Conservation (phyloP, 2,888 invertebrate species). For the Trissoscelio sp. region DNA sequence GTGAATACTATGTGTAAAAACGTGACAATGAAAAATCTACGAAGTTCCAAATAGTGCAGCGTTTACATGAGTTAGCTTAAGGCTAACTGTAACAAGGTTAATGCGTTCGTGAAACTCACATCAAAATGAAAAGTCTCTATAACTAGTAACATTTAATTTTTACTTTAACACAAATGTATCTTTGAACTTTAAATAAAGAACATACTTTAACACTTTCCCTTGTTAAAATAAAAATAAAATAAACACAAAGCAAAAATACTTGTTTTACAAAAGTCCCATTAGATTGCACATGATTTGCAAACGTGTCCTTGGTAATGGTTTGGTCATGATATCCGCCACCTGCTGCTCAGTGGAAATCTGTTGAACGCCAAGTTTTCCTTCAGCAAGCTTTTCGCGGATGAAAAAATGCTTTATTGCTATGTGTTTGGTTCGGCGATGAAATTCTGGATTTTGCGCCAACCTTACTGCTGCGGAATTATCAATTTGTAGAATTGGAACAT, state of each 20-base stretch:
- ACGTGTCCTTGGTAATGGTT: slow-evolving; percentile 65
- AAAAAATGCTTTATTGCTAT: slow-evolving; percentile 74
- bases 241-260: slow-evolving; percentile 8
- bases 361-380: slow-evolving; percentile 67
- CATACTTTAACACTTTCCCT: slow-evolving; percentile 59
- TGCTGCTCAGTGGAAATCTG: slow-evolving; percentile 72
- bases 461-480: slow-evolving; percentile 75
- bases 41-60: too few species aligned
- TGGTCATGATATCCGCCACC: slow-evolving; percentile 74
- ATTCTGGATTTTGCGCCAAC: slow-evolving; percentile 76
- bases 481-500: slow-evolving; percentile 71
- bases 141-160: too few species aligned
- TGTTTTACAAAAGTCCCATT: slow-evolving; percentile 52
- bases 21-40: too few species aligned
- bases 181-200: too few species aligned
- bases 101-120: too few species aligned
- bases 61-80: too few species aligned
- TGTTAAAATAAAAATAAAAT: slow-evolving; percentile 34
- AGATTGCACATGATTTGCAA: slow-evolving; percentile 54
- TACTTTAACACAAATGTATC: too few species aligned
- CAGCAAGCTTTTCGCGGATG: slow-evolving; percentile 71
- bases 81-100: too few species aligned
- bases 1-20: too few species aligned
- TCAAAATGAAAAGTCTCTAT: too few species aligned
- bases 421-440: slow-evolving; percentile 76